Base-by-base conservation (phyloP, 2,113 vertebrate genomes). In the Bothrops jararaca region DNA sequence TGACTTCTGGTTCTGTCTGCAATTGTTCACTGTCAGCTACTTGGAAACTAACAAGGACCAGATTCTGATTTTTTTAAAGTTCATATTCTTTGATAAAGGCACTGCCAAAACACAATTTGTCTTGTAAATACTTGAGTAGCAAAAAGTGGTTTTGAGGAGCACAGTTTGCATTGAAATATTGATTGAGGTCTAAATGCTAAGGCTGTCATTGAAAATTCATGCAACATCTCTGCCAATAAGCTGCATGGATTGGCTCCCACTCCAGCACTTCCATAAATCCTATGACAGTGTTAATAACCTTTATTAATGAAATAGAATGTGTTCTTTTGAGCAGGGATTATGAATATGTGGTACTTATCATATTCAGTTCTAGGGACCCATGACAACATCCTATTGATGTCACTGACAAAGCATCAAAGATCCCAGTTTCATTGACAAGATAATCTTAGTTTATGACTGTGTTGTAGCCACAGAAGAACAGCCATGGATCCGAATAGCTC, bases 381-480 rank as follows among this genome's bases (percentile, higher is more conserved):
- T 88, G 26, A 94, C 90, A 54, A 29, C 74, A 29, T 64, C 69
- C 15, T 85, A n/a, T 50, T 39, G 42, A 56, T 91, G 53, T 88
- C 91, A 85, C 92, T 95, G 89, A 86, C 4, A 39, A 26, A 95
- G 85, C 85, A 86, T 90, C 64, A 57, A 52, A 85, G 93, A 89
- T 92, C 85, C 26, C 60, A 85, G 54, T 48, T 94, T 57, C 91
- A 92, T 24, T 90, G 93, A 80, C 86, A 93, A 54, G 60, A 58
- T 89, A 93, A 91, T 8, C 24, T 29, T 64, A 69, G 88, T 92
- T 93, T 95, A 88, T 57, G 90, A 57, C 53, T 91, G 52, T n/a
- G 20, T 23, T 53, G 50, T 42, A 54, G n/a, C 90, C 58, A 42
- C 74, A 74, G 34, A 89, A 85, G 54, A 92, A 89, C 88, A 92